Conservation (phyloP, 2,888 invertebrate genomes). For the Aleiodes testaceus region DNA sequence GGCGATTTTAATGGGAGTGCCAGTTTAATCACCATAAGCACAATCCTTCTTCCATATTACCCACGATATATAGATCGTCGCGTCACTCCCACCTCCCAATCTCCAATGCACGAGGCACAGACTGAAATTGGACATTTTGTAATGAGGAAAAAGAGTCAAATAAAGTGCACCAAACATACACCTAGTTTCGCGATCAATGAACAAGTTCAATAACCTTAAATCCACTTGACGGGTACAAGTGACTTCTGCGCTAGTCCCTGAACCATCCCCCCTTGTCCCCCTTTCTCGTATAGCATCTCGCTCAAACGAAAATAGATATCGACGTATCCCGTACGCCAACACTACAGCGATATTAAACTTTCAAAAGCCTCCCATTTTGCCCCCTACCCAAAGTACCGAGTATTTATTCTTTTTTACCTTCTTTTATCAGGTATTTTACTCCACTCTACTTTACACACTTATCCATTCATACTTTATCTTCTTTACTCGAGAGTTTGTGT, state of each 20-base stretch:
- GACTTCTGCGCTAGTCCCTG: conserved; percentile 35
- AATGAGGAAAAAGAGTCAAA: conserved; percentile 24
- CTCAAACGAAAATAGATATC: conserved; percentile 33
- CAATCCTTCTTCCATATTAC: conserved; percentile 28
- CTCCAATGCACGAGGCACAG: background rate
- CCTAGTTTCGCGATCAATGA: conserved; percentile 63
- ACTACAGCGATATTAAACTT: conserved; percentile 45
- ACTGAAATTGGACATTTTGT: background rate
- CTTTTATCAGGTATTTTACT: conserved; percentile 23
- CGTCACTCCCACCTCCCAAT: background rate
- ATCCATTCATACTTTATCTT: no score
- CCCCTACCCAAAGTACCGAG: conserved; percentile 15
- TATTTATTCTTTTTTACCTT: conserved; percentile 16
- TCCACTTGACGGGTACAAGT: conserved; percentile 64
- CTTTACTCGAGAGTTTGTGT: no score
- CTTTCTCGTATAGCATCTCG: background rate
- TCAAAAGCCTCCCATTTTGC: conserved; percentile 40
- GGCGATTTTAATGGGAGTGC: conserved; percentile 20
- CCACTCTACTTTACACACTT: conserved; percentile 7
- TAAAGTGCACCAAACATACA: conserved; percentile 23
- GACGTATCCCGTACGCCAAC: conserved; percentile 32
- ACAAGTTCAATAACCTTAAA: conserved; percentile 71
- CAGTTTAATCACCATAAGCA: conserved; percentile 32
- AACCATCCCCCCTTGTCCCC: conserved; percentile 59
- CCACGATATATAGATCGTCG: conserved; percentile 6